Percentiles rank a stretch among this genome's conserved stretches.
These are phyloP conservation scores for Diarsia rubi DNA, from an alignment of 2,888 invertebrate genomes.

Conservation along the genomic window DNA sequence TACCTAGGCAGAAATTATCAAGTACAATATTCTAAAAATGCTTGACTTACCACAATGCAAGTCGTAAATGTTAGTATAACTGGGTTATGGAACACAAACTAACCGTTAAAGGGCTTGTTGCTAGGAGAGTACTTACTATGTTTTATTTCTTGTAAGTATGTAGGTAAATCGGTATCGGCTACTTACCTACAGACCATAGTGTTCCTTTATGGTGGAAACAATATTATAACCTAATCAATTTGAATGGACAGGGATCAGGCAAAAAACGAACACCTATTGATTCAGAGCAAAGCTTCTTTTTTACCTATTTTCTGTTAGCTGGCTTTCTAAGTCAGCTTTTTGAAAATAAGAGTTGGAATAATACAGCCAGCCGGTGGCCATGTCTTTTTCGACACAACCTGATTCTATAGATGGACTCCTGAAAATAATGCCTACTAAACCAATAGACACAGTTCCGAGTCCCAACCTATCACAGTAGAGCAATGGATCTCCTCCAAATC, in stretches of 20 bases:
- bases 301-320: background rate
- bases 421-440: background rate
- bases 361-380: background rate
- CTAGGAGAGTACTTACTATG: conserved; percentile 5
- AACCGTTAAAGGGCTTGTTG: conserved; percentile 64
- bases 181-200: background rate
- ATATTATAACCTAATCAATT: too few relatives aligned
- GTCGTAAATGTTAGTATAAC: conserved; percentile 69
- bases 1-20: conserved; percentile 65
- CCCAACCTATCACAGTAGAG: background rate
- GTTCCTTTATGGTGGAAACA: too few relatives aligned
- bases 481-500: background rate
- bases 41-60: conserved; percentile 70
- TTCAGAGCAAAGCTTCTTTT: background rate
- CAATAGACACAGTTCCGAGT: background rate
- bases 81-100: conserved; percentile 69
- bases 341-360: background rate
- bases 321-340: background rate
- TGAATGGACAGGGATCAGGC: background rate
- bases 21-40: conserved; percentile 69
- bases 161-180: background rate
- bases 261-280: background rate
- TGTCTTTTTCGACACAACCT: background rate
- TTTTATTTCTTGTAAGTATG: conserved; percentile 19
- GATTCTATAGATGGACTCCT: background rate